Evolutionary conservation across 2,797 vertebrate species (phyloP).

Genomic region (Crocodylus rhombifer): DNA sequence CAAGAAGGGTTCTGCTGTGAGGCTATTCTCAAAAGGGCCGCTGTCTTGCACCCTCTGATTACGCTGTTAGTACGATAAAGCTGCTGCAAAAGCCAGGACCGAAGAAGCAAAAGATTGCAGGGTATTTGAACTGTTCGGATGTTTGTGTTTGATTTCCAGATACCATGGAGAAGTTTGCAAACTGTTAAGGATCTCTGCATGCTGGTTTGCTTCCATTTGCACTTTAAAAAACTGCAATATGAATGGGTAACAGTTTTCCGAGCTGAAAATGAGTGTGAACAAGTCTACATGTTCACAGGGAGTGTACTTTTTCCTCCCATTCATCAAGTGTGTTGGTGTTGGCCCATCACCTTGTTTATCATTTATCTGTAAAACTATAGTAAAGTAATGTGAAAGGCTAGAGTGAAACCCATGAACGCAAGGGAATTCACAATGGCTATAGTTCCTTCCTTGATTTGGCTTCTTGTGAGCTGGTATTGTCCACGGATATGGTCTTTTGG

Average conservation of each 20-base stretch:
- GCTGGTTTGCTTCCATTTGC: conserved; percentile 32
- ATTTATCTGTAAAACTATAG: conserved; percentile 17
- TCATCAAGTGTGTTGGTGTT: conserved; percentile 4
- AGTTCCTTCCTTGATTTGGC: neutral
- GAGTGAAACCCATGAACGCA: neutral
- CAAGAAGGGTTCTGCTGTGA: neutral
- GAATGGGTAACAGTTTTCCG: conserved; percentile 34
- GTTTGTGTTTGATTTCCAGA: neutral
- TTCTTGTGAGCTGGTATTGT: neutral
- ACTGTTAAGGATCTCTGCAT: neutral
- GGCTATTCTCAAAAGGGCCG: neutral
- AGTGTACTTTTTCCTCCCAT: neutral
- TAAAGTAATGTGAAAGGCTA: neutral
- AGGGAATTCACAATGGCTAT: neutral
- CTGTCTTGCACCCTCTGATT: neutral
- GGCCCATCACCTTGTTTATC: neutral
- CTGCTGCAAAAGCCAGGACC: neutral
- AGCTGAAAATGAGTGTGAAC: conserved; percentile 53
- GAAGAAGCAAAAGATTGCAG: neutral
- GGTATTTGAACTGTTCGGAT: neutral
- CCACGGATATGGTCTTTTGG: neutral
- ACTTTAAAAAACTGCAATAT: conserved; percentile 17
- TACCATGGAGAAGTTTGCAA: neutral
- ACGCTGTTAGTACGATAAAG: neutral
- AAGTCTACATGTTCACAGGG: conserved; percentile 1